phyloP scores from a whole-genome alignment of 2,888 invertebrate species.

The Chirona hameri region DNA sequence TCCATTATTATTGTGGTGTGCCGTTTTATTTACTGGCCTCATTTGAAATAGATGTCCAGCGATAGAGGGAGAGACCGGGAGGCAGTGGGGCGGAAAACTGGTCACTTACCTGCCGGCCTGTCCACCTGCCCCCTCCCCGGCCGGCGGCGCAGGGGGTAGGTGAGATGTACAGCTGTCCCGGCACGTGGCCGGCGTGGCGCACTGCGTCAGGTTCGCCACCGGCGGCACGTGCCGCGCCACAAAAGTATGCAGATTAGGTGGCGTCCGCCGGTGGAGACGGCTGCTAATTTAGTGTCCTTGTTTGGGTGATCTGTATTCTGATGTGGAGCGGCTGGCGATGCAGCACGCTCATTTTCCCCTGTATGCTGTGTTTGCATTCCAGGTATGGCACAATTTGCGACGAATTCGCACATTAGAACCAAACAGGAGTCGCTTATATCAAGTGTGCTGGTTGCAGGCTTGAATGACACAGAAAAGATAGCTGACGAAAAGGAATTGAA shows the following conservation, averaged over 20 bases:
- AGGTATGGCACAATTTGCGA: too few species aligned
- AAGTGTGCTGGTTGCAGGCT: too few species aligned
- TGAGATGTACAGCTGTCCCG: background rate
- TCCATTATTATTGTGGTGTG: slow-evolving; percentile 26
- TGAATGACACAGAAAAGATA: too few species aligned
- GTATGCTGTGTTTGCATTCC: too few species aligned
- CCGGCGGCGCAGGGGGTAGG: background rate
- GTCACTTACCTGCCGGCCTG: background rate
- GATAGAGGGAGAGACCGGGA: background rate
- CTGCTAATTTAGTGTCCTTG: background rate
- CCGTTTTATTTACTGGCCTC: slow-evolving; percentile 8
- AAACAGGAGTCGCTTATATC: too few species aligned
- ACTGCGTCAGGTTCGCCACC: background rate
- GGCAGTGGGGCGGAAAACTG: slow-evolving; percentile 5
- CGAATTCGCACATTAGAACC: too few species aligned
- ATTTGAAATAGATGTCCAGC: slow-evolving; percentile 1
- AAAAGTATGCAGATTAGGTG: background rate
- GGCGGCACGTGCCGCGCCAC: background rate
- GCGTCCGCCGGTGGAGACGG: background rate
- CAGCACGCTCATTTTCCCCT: too few species aligned
- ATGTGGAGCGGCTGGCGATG: too few species aligned
- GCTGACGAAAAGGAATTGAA: too few species aligned
- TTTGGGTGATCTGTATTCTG: background rate
- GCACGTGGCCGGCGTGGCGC: background rate
- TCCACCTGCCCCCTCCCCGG: background rate